Evolutionary conservation across 2,888 invertebrate genomes (phyloP).

Genomic region (Polydrusus cervinus): DNA sequence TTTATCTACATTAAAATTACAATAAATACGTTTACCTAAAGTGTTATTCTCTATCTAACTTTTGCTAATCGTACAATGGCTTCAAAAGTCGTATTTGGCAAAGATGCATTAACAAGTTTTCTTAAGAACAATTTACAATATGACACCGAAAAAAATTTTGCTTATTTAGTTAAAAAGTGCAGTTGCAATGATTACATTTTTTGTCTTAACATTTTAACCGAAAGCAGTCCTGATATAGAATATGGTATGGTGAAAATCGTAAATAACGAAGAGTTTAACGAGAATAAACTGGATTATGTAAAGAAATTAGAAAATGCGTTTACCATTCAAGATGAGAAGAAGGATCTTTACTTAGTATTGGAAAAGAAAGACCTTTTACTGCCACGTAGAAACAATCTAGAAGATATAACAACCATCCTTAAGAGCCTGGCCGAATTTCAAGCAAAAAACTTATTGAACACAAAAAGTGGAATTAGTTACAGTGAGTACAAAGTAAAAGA

Average conservation of each 20-base stretch:
- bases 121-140: neutral
- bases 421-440: neutral
- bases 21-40: neutral
- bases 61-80: neutral
- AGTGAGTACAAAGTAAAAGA: neutral
- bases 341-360: neutral
- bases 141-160: neutral
- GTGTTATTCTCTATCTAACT: neutral
- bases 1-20: neutral
- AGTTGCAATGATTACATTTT: neutral
- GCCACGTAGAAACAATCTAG: slow-evolving; percentile 4
- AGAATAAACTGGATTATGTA: neutral
- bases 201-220: neutral
- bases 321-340: neutral
- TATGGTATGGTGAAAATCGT: neutral
- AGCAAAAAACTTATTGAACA: neutral
- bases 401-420: neutral
- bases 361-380: neutral
- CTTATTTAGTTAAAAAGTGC: neutral
- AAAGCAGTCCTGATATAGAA: neutral
- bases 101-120: neutral
- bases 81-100: neutral
- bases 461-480: neutral
- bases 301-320: neutral
- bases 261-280: neutral